Conservation (phyloP, 2,888 invertebrate genomes). For the Listrodromus nycthemerus region DNA sequence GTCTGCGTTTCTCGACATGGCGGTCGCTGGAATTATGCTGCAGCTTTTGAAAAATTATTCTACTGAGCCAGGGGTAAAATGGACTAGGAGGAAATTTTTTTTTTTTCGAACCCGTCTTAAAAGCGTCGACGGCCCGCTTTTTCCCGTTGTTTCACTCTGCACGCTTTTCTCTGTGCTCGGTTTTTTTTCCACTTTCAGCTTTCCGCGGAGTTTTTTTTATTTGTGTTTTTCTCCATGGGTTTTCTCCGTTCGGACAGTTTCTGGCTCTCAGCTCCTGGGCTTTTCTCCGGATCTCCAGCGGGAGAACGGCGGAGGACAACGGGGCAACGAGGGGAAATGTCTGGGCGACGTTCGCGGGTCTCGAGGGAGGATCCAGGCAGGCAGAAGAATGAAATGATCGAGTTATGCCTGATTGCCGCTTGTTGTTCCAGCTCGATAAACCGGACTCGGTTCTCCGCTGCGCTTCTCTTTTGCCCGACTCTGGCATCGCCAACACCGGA, state of each 20-base stretch:
- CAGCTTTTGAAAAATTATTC: conserved; percentile 7
- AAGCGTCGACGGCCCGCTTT: not conserved
- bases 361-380: conserved; percentile 74
- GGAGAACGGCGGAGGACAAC: not conserved
- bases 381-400: conserved; percentile 82
- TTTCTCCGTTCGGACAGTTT: not conserved
- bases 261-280: not conserved
- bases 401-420: conserved; percentile 83
- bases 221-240: not conserved
- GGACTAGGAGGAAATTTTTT: not conserved
- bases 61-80: not conserved
- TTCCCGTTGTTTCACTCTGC: too few relatives aligned
- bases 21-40: conserved; percentile 26
- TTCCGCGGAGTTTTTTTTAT: not conserved
- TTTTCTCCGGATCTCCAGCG: not conserved
- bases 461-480: conserved; percentile 72
- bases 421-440: conserved; percentile 83
- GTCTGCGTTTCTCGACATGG: conserved; percentile 57
- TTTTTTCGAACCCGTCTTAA: not conserved
- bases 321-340: conserved; percentile 41
- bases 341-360: conserved; percentile 49
- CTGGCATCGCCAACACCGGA: conserved; percentile 58
- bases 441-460: conserved; percentile 73
- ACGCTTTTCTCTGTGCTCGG: not conserved
- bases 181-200: not conserved